Evolutionary conservation across 1,140 invertebrate species (phyloP), one percentile per base, ranked within the genome.

Genomic region (Camponotus vicinus): DNA sequence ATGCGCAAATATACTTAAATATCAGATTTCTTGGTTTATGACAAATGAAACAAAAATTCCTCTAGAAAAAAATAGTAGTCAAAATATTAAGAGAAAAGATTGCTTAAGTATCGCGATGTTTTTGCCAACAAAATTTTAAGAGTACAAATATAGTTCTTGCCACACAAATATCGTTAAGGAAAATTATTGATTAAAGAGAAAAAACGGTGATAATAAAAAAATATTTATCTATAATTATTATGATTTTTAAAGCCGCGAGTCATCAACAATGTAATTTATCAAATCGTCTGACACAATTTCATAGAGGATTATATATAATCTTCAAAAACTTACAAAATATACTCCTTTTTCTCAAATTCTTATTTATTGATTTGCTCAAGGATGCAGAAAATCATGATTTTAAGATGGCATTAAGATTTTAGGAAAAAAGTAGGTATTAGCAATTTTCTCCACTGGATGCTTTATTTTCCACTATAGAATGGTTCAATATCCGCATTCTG

Each of bases 401-500:
- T 49, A 49, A 49, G 45, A 49, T 13, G 11, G 45, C 45, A 49
- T 49, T 80, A 66, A 87, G 45, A 85, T 82, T 80, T 69, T 15
- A 18, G 18, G 8, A 57, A 67, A 42, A 86, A 85, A 78, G 75
- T 71, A 76, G 66, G 63, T 73, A 87, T 86, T 73, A 73, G 45
- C 37, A 76, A 69, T 66, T 55, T 69, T 78, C 69, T 37, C 15
- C 13, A 69, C 37, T 70, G 40, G 42, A 52, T 88, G 71, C 87
- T 92, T 92, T 89, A 92, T 92, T 92, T 89, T 87, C 63, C 49
- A 71, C 59, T 69, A 87, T 88, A 91, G 77, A 84, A 82, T 80
- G 37, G 34, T 70, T 55, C 52, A 34, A 63, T 52, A 27, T 45
- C 69, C 76, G 40, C 61, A 37, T 88, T 86, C 86, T 85, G 61